Percentiles rank a stretch among this genome's conserved stretches.
Evolutionary conservation across 2,888 invertebrate species (phyloP).

Genomic region (Beris chalybata): DNA sequence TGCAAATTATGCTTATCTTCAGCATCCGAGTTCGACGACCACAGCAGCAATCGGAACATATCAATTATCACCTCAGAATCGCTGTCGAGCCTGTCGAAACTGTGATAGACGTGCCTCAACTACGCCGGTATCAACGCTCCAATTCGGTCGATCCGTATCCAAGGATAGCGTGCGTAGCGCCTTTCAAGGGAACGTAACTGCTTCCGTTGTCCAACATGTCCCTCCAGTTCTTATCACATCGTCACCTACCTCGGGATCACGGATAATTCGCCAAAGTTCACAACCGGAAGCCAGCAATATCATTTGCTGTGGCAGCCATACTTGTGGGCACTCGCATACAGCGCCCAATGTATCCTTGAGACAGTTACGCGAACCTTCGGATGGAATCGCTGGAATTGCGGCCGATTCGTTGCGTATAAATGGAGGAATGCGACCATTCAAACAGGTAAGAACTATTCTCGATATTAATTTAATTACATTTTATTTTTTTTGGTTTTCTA

Average conservation of each 20-base stretch:
- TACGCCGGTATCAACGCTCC: constrained; percentile 72
- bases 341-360: constrained; percentile 84
- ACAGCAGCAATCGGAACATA: constrained; percentile 58
- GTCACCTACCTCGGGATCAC: constrained; percentile 65
- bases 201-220: constrained; percentile 56
- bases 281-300: constrained; percentile 56
- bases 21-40: constrained; percentile 7
- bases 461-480: constrained; percentile 8
- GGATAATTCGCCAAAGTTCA: constrained; percentile 75
- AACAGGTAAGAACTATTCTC: constrained; percentile 70
- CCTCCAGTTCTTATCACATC: constrained; percentile 75
- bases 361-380: constrained; percentile 79
- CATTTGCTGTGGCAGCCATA: constrained; percentile 62
- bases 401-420: constrained; percentile 94
- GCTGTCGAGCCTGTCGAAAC: constrained; percentile 64
- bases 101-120: constrained; percentile 82
- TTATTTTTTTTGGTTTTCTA: constrained; percentile 9
- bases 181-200: constrained; percentile 58
- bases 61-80: constrained; percentile 68
- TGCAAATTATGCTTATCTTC: constrained; percentile 37
- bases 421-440: constrained; percentile 94
- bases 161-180: constrained; percentile 78
- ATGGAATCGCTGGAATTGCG: constrained; percentile 92
- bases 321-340: constrained; percentile 66
- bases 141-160: constrained; percentile 82